phyloP scores from a whole-genome alignment of 2,113 vertebrate species.

The Paralichthys olivaceus region DNA sequence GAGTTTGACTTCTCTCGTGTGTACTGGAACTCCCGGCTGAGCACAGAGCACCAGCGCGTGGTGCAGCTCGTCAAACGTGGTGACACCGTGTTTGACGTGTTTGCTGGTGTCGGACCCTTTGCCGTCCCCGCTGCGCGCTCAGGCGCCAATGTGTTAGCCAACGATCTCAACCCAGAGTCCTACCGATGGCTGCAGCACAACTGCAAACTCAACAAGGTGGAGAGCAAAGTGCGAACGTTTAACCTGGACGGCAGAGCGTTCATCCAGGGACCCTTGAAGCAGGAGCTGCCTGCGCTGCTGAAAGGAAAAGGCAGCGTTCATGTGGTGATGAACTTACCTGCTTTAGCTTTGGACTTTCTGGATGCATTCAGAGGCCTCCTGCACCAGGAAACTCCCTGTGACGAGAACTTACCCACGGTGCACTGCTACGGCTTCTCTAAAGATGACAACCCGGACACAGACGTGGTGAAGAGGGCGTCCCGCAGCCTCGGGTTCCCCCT shows the following conservation, averaged over 20 bases:
- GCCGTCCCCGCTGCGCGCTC: slow-evolving; percentile 89
- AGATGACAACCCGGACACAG: slow-evolving; percentile 82
- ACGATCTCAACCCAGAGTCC: slow-evolving; percentile 96
- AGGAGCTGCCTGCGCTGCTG: slow-evolving; percentile 85
- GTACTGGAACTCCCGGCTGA: slow-evolving; percentile 98
- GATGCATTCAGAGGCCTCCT: slow-evolving; percentile 88
- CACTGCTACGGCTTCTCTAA: slow-evolving; percentile 97
- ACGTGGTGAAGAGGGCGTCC: slow-evolving; percentile 85
- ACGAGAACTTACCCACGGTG: slow-evolving; percentile 84
- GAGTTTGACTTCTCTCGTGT: slow-evolving; percentile 97
- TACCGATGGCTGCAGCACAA: slow-evolving; percentile 93
- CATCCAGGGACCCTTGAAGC: slow-evolving; percentile 86
- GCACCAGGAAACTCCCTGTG: slow-evolving; percentile 42
- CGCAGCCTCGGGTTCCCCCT: slow-evolving; percentile 82
- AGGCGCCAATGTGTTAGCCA: slow-evolving; percentile 88
- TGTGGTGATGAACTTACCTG: slow-evolving; percentile 96
- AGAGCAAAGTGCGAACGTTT: slow-evolving; percentile 83
- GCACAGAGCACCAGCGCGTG: slow-evolving; percentile 91
- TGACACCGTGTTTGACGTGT: slow-evolving; percentile 91
- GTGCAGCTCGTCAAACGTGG: slow-evolving; percentile 83
- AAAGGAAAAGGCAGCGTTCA: slow-evolving; percentile 79
- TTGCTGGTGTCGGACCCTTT: slow-evolving; percentile 95
- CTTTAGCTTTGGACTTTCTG: slow-evolving; percentile 91
- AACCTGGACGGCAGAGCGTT: slow-evolving; percentile 95
- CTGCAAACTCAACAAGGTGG: slow-evolving; percentile 92